phyloP scores from a whole-genome alignment of 2,888 invertebrate genomes.

The Salticus scenicus region DNA sequence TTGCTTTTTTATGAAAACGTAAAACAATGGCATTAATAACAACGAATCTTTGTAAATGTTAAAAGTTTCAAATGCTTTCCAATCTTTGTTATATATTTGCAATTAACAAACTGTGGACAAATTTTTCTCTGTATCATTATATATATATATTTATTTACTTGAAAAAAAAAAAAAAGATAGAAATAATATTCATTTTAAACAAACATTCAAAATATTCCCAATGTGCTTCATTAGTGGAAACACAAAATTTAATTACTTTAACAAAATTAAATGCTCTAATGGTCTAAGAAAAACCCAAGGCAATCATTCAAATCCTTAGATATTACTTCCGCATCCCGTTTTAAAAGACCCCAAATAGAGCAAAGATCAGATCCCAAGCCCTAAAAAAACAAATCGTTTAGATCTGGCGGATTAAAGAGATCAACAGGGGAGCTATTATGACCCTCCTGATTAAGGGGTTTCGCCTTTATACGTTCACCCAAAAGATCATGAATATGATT shows the following conservation, averaged over 20 bases:
- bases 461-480: slow-evolving; percentile 10
- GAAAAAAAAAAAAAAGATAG: no score
- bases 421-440: slow-evolving; percentile 27
- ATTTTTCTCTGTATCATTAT: no score
- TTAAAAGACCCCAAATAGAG: slow-evolving; percentile 24
- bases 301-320: neutral
- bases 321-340: neutral
- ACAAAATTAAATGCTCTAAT: neutral
- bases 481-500: slow-evolving; percentile 21
- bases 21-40: no score
- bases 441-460: slow-evolving; percentile 20
- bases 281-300: neutral
- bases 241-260: neutral
- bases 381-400: slow-evolving; percentile 27
- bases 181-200: no score
- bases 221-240: no score
- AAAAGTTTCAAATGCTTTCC: no score
- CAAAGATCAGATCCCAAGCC: neutral
- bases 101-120: no score
- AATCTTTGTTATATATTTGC: no score
- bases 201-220: no score
- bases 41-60: no score
- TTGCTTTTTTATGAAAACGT: no score
- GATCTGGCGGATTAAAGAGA: slow-evolving; percentile 2
- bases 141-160: no score